Conservation (phyloP, 1,140 invertebrate genomes). For the Drusus annulatus region DNA sequence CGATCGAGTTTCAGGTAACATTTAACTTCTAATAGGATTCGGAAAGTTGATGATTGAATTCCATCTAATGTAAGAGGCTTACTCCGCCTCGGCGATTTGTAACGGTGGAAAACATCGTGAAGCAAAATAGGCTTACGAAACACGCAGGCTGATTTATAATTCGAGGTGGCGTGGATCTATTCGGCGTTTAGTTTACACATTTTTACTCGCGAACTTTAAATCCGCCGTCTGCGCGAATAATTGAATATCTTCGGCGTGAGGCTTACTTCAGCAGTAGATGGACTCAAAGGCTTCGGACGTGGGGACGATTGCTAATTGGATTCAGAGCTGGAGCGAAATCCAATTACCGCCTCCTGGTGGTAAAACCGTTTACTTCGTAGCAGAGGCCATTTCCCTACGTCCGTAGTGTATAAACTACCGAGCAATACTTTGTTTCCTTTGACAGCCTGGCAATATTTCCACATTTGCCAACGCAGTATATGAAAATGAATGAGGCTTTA, state of each 20-base stretch:
- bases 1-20: not conserved
- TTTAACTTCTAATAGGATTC: not conserved
- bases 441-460: slow-evolving; percentile 3
- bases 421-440: slow-evolving; percentile 20
- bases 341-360: not conserved
- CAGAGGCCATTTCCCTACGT: not conserved
- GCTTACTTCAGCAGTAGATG: slow-evolving; percentile 26
- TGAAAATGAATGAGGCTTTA: no score
- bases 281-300: slow-evolving; percentile 30
- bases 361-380: not conserved
- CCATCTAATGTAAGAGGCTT: not conserved
- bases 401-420: not conserved
- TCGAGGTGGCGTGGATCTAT: not conserved
- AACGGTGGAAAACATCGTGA: not conserved
- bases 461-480: no score
- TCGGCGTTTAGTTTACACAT: not conserved
- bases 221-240: not conserved
- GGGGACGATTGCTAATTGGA: slow-evolving; percentile 36
- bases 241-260: not conserved
- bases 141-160: not conserved
- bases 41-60: slow-evolving; percentile 9
- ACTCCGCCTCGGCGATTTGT: not conserved
- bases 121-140: not conserved
- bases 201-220: not conserved
- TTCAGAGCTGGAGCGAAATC: slow-evolving; percentile 10